Evolutionary conservation across 2,113 vertebrate genomes (phyloP).

Genomic region (Propithecus coquereli): DNA sequence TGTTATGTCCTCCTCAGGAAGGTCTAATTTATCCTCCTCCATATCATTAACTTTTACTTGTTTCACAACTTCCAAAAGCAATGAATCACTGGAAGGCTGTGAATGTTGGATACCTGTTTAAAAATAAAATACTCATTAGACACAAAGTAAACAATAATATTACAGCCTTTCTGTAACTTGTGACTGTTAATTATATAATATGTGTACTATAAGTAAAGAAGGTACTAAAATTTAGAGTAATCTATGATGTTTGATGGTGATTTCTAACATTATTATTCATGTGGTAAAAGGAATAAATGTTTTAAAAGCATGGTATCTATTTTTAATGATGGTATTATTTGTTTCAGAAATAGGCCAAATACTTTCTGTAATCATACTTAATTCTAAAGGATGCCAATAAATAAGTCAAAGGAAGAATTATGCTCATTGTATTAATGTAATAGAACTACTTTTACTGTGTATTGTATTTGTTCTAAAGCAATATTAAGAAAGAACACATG

Average conservation of each 20-base stretch:
- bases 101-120: slow-evolving; percentile 88
- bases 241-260: not conserved
- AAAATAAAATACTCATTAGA: slow-evolving; percentile 24
- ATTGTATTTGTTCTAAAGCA: not conserved
- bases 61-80: slow-evolving; percentile 95
- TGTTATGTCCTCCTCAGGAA: slow-evolving; percentile 91
- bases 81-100: slow-evolving; percentile 88
- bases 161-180: not conserved
- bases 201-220: not conserved
- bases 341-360: not conserved
- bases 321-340: slow-evolving; percentile 33
- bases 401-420: not conserved
- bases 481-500: not conserved
- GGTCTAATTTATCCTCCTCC: slow-evolving; percentile 94
- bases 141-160: not conserved
- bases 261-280: not conserved
- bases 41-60: slow-evolving; percentile 96
- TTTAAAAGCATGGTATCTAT: not conserved
- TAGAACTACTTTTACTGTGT: not conserved
- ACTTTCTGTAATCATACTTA: not conserved
- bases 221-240: not conserved
- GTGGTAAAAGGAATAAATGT: not conserved
- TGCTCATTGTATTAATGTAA: not conserved
- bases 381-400: not conserved
- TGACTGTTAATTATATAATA: not conserved